phyloP scores from a whole-genome alignment of 2,888 invertebrate species.

The Caenorhabditis zanzibari region DNA sequence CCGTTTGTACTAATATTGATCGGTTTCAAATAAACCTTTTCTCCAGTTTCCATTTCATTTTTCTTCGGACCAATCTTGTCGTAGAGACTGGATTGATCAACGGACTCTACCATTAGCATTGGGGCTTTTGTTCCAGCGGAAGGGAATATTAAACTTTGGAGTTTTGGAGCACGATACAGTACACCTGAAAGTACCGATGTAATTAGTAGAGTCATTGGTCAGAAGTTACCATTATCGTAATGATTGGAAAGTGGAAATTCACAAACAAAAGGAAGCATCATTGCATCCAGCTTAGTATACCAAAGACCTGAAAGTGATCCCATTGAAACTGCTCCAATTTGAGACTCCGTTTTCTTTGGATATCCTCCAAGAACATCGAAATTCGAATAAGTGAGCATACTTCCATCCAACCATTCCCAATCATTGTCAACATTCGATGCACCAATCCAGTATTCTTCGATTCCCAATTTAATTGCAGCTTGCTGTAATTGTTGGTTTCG shows the following conservation, averaged over 20 bases:
- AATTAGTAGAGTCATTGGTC: neutral
- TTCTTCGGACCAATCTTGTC: conserved; percentile 32
- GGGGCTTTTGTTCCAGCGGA: conserved; percentile 40
- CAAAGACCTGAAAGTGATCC: conserved; percentile 49
- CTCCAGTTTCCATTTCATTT: conserved; percentile 50
- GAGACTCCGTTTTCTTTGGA: conserved; percentile 61
- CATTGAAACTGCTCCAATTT: conserved; percentile 61
- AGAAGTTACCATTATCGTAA: conserved; percentile 51
- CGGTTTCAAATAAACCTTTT: conserved; percentile 53
- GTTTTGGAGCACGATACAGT: conserved; percentile 55
- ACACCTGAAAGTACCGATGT: conserved; percentile 27
- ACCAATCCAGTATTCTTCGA: conserved; percentile 63
- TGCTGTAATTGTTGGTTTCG: conserved; percentile 42
- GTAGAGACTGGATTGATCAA: conserved; percentile 55
- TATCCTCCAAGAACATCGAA: conserved; percentile 54
- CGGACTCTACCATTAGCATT: conserved; percentile 39
- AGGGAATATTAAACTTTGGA: conserved; percentile 45
- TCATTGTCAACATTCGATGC: conserved; percentile 62
- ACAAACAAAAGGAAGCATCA: conserved; percentile 57
- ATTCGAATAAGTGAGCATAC: conserved; percentile 45
- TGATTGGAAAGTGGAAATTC: conserved; percentile 30
- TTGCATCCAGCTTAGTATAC: conserved; percentile 59
- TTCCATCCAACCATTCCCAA: conserved; percentile 64
- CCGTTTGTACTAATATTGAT: conserved; percentile 8
- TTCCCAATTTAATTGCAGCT: conserved; percentile 51